These are phyloP conservation scores for Andricus grossulariae DNA, from an alignment of 1,140 invertebrate species.

Conservation along the genomic window DNA sequence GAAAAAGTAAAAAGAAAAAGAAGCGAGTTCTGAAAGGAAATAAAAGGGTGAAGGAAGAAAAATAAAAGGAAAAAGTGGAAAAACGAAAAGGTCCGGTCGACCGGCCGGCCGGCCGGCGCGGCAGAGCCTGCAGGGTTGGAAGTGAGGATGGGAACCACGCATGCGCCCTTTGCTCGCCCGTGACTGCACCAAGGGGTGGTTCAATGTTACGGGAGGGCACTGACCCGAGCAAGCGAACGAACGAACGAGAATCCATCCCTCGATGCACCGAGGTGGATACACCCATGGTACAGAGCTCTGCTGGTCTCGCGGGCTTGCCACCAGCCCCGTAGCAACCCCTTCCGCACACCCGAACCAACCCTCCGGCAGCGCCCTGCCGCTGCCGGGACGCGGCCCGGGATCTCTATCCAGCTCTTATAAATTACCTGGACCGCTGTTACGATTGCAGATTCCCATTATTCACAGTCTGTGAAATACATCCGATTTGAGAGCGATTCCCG, in stretches of 20 bases:
- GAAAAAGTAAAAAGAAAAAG: constrained; percentile 35
- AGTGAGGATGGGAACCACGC: constrained; percentile 41
- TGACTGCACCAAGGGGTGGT: constrained; percentile 75
- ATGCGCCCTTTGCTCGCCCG: constrained; percentile 68
- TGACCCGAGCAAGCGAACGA: constrained; percentile 66
- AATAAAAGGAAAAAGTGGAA: constrained; percentile 44
- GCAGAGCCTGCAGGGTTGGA: constrained; percentile 12
- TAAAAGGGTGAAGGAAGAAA: constrained; percentile 40
- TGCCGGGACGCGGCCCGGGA: constrained; percentile 61
- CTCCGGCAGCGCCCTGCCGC: constrained; percentile 49
- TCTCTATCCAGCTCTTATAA: constrained; percentile 70
- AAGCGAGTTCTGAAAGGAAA: constrained; percentile 28
- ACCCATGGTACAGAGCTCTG: constrained; percentile 62
- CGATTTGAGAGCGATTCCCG: constrained; percentile 28
- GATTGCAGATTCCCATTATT: constrained; percentile 62
- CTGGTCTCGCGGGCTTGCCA: constrained; percentile 55
- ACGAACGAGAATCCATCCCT: constrained; percentile 55
- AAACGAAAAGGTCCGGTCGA: constrained; percentile 50
- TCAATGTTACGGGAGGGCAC: constrained; percentile 76
- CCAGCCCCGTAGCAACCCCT: constrained; percentile 57
- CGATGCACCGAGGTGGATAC: constrained; percentile 62
- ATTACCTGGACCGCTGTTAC: constrained; percentile 69
- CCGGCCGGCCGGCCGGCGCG: constrained; percentile 50
- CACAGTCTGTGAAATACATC: constrained; percentile 54
- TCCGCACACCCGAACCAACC: constrained; percentile 45